Evolutionary conservation across 2,113 vertebrate species (phyloP).

Genomic region (Psittacus erithacus): DNA sequence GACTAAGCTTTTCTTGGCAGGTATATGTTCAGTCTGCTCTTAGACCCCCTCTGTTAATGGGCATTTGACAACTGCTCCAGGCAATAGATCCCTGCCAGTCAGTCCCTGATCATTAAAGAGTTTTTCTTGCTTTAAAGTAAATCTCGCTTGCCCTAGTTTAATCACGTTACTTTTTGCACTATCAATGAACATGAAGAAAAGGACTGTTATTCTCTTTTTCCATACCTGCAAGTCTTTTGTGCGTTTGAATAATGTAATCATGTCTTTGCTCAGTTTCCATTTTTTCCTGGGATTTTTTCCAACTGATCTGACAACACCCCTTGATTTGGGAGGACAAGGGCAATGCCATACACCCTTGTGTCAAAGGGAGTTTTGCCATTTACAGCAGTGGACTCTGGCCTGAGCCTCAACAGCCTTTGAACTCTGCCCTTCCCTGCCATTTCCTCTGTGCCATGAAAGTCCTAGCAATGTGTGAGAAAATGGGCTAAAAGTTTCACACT

Average conservation of each 20-base stretch:
- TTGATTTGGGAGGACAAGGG: not conserved
- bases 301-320: not conserved
- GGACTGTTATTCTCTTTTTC: not conserved
- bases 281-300: not conserved
- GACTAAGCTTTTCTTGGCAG: not conserved
- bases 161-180: slow-evolving; percentile 2
- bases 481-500: not conserved
- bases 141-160: slow-evolving; percentile 28
- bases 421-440: not conserved
- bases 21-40: not conserved
- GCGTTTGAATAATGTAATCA: not conserved
- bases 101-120: not conserved
- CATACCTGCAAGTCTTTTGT: not conserved
- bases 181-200: not conserved
- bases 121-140: slow-evolving; percentile 21
- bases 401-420: not conserved
- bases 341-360: not conserved
- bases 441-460: not conserved
- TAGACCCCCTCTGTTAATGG: not conserved
- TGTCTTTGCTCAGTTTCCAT: not conserved
- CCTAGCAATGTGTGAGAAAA: not conserved
- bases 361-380: not conserved
- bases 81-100: not conserved
- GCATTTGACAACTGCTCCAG: slow-evolving; percentile 17
- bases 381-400: not conserved